Evolutionary conservation across 2,888 invertebrate species (phyloP).

Genomic region (Anticlea derivata): DNA sequence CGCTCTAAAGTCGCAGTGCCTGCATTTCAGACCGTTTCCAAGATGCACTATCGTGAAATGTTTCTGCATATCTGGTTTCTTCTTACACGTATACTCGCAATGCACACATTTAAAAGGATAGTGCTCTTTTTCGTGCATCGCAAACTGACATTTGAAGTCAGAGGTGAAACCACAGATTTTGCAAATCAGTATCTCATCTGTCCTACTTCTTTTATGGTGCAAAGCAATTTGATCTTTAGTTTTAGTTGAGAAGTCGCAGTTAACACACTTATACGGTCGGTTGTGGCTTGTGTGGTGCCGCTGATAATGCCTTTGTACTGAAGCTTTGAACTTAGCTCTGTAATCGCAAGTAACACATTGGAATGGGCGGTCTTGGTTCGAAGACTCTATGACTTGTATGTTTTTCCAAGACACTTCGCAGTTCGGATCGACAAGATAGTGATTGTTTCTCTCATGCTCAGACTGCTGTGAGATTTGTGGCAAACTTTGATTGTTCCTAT

Average conservation of each 20-base stretch:
- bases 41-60: conserved; percentile 56
- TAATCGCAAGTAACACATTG: conserved; percentile 60
- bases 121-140: conserved; percentile 61
- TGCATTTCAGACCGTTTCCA: conserved; percentile 58
- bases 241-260: conserved; percentile 68
- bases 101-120: conserved; percentile 53
- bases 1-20: conserved; percentile 56
- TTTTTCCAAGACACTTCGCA: conserved; percentile 56
- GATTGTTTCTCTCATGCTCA: conserved; percentile 38
- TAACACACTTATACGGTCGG: conserved; percentile 61
- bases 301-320: conserved; percentile 67
- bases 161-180: conserved; percentile 51
- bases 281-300: conserved; percentile 60
- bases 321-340: conserved; percentile 61
- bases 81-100: conserved; percentile 56
- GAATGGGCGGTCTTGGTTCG: conserved; percentile 54
- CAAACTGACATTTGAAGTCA: conserved; percentile 56
- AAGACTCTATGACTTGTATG: conserved; percentile 57
- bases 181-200: conserved; percentile 43
- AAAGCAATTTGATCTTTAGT: conserved; percentile 67
- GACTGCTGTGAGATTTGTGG: conserved; percentile 13
- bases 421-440: conserved; percentile 53
- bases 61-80: conserved; percentile 60
- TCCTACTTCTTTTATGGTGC: conserved; percentile 63
- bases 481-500: background rate